A percentile compares a stretch with the other conserved stretches of the same genome.
phyloP scores from a whole-genome alignment of 2,888 invertebrate genomes.

The Synanthedon myopaeformis region DNA sequence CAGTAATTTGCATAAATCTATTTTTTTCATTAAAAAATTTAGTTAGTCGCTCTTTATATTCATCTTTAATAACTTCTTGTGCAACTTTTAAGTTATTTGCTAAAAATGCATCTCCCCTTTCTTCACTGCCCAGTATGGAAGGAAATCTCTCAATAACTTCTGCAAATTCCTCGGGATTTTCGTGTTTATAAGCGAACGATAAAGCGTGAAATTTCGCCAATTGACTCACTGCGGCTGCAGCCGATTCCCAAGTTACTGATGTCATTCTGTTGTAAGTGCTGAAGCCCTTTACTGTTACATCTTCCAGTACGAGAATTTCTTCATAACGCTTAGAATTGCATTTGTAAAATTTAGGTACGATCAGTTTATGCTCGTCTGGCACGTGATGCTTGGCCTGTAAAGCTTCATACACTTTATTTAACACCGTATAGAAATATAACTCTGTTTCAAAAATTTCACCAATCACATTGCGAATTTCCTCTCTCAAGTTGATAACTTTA shows the following conservation, averaged over 20 bases:
- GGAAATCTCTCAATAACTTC: background rate
- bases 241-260: slow-evolving; percentile 25
- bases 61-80: background rate
- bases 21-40: background rate
- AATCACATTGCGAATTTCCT: slow-evolving; percentile 18
- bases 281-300: slow-evolving; percentile 22
- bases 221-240: slow-evolving; percentile 16
- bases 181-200: slow-evolving; percentile 25
- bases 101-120: background rate
- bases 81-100: background rate
- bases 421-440: slow-evolving; percentile 1
- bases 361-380: slow-evolving; percentile 5
- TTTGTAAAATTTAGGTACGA: slow-evolving; percentile 14
- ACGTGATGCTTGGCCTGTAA: slow-evolving; percentile 8
- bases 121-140: background rate
- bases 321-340: slow-evolving; percentile 5
- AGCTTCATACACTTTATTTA: background rate
- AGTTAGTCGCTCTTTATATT: background rate
- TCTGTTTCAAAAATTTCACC: slow-evolving; percentile 7
- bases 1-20: background rate
- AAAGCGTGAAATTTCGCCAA: slow-evolving; percentile 34
- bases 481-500: slow-evolving; percentile 31
- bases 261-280: slow-evolving; percentile 19
- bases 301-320: slow-evolving; percentile 21
- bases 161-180: slow-evolving; percentile 21